phyloP scores from a whole-genome alignment of 2,113 vertebrate species.

The Lycaon pictus region DNA sequence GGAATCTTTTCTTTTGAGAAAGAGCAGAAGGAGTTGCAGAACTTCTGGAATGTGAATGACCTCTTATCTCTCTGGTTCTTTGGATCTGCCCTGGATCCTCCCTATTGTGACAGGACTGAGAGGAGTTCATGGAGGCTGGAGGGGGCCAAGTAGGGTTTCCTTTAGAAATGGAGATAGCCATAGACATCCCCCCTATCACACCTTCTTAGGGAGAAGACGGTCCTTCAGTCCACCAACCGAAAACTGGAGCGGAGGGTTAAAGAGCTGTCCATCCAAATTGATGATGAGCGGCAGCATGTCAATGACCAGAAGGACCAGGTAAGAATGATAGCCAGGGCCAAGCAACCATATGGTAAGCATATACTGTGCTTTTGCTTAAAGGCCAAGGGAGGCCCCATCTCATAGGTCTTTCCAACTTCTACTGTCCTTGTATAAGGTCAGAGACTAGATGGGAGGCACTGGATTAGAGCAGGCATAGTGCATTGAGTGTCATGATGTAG shows the following conservation, averaged over 20 bases:
- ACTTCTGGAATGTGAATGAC: background rate
- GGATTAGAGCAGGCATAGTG: background rate
- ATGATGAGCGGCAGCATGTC: conserved; percentile 94
- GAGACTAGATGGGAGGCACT: background rate
- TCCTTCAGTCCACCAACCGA: conserved; percentile 91
- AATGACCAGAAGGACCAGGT: conserved; percentile 97
- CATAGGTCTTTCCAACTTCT: background rate
- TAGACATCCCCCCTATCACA: background rate
- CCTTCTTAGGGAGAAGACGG: conserved; percentile 91
- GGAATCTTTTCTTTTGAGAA: background rate
- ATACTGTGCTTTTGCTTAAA: background rate
- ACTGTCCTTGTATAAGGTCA: background rate
- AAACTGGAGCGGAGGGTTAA: conserved; percentile 96
- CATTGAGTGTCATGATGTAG: background rate
- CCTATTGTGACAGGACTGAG: background rate
- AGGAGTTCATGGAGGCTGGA: background rate
- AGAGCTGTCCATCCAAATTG: conserved; percentile 94
- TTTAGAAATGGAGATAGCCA: background rate
- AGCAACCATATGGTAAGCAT: too few species aligned
- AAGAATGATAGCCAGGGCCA: background rate
- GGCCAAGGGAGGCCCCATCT: background rate
- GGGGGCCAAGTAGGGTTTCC: background rate
- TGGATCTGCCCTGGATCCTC: background rate
- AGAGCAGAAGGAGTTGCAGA: background rate
- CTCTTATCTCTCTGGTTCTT: background rate